phyloP scores from a whole-genome alignment of 2,888 invertebrate genomes.

The Brachypterus glaber region DNA sequence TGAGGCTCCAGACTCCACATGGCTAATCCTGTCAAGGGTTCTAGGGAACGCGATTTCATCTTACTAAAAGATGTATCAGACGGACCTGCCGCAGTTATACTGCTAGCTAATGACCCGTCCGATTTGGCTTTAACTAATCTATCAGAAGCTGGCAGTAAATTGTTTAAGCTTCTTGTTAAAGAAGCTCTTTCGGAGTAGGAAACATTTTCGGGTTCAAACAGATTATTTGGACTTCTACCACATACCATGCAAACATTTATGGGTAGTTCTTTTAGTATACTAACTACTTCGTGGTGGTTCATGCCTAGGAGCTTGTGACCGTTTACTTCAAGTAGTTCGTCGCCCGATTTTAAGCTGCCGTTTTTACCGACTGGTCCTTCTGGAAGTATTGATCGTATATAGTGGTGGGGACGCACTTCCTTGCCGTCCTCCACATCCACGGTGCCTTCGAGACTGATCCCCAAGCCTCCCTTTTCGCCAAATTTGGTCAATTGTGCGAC shows the following conservation, averaged over 20 bases:
- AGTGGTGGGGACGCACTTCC: constrained; percentile 97
- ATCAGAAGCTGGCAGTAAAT: constrained; percentile 56
- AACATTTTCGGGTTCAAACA: constrained; percentile 30
- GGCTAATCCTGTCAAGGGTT: constrained; percentile 94
- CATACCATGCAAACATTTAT: constrained; percentile 87
- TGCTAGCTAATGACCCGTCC: constrained; percentile 71
- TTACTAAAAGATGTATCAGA: constrained; percentile 49
- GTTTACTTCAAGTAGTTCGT: constrained; percentile 92
- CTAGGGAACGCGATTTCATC: constrained; percentile 81
- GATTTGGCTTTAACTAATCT: constrained; percentile 83
- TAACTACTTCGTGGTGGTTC: constrained; percentile 91
- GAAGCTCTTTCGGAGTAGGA: constrained; percentile 36
- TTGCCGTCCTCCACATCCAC: constrained; percentile 95
- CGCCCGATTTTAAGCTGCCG: constrained; percentile 80
- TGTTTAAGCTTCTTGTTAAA: constrained; percentile 51
- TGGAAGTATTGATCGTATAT: constrained; percentile 92
- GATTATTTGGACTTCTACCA: constrained; percentile 49
- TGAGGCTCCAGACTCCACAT: constrained; percentile 99
- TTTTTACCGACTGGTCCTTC: constrained; percentile 96
- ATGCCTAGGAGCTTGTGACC: constrained; percentile 79
- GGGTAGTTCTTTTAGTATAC: constrained; percentile 84
- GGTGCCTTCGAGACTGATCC: constrained; percentile 95
- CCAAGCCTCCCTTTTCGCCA: constrained; percentile 85
- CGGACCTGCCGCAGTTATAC: constrained; percentile 48
- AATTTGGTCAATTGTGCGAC: constrained; percentile 78